These are phyloP conservation scores for Odocoileus hemionus DNA, from an alignment of 2,113 vertebrate genomes.

Conservation along the genomic window DNA sequence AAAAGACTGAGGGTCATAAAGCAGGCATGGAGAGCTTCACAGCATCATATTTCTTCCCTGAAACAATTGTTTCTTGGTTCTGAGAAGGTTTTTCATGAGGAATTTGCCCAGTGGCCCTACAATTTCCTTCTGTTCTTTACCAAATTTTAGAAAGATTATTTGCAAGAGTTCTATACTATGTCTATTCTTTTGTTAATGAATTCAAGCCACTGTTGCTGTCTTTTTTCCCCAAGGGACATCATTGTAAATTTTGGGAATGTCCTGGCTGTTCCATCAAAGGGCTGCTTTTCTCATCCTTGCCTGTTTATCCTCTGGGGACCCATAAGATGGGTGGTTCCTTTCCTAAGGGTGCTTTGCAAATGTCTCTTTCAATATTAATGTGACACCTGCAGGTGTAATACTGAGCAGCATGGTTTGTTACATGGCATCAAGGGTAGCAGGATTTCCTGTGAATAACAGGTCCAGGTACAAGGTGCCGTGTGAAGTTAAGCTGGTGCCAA, in stretches of 20 bases:
- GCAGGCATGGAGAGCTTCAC: not conserved
- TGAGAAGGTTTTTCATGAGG: not conserved
- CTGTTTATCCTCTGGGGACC: not conserved
- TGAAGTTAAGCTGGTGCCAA: not conserved
- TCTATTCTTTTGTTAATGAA: not conserved
- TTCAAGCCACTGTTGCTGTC: not conserved
- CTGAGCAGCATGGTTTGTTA: not conserved
- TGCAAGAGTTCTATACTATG: not conserved
- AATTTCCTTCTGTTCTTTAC: not conserved
- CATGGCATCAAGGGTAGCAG: not conserved
- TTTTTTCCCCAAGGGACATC: not conserved
- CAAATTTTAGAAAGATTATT: constrained; percentile 1
- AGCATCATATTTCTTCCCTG: not conserved
- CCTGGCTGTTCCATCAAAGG: not conserved
- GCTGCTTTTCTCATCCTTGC: not conserved
- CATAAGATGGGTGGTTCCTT: not conserved
- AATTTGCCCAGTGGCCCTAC: not conserved
- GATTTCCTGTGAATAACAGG: not conserved
- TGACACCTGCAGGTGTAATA: not conserved
- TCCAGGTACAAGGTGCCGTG: not conserved
- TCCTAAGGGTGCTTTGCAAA: not conserved
- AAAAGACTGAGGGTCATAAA: not conserved
- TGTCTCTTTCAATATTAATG: not conserved
- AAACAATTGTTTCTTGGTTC: not conserved
- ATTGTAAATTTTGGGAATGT: not conserved